A percentile compares a stretch with the other conserved stretches of the same genome.
These are phyloP conservation scores for Platyura marginata DNA, from an alignment of 1,140 invertebrate genomes.

Conservation along the genomic window DNA sequence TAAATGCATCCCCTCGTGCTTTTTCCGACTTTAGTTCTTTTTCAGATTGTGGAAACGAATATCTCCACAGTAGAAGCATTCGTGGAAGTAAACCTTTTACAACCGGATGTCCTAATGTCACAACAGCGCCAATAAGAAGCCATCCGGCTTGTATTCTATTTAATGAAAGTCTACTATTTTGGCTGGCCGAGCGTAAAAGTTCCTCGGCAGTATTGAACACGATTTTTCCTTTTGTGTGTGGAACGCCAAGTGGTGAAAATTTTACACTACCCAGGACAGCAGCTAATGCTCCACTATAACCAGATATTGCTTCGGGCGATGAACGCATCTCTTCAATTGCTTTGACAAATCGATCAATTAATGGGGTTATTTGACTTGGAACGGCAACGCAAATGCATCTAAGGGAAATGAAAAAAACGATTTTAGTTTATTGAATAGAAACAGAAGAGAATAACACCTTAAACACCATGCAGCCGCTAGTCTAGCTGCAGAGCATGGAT, in stretches of 20 bases:
- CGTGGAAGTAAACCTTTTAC: conserved; percentile 75
- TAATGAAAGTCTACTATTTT: conserved; percentile 86
- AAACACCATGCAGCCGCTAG: conserved; percentile 90
- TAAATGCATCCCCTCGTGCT: conserved; percentile 91
- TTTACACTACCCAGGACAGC: conserved; percentile 83
- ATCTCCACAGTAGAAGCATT: conserved; percentile 91
- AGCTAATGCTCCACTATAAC: conserved; percentile 85
- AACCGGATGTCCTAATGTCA: conserved; percentile 82
- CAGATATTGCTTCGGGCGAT: conserved; percentile 83
- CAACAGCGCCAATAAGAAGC: conserved; percentile 90
- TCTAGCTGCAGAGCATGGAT: conserved; percentile 81
- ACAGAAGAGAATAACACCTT: conserved; percentile 7
- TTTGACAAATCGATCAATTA: conserved; percentile 77
- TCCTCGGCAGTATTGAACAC: conserved; percentile 97
- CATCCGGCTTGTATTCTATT: conserved; percentile 93
- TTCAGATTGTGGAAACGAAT: conserved; percentile 88
- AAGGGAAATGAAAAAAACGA: too few relatives aligned
- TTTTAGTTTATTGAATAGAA: background rate
- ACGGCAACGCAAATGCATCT: conserved; percentile 81
- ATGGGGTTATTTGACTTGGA: conserved; percentile 80
- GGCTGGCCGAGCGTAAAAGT: conserved; percentile 85
- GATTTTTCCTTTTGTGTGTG: conserved; percentile 89
- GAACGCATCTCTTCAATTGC: conserved; percentile 74
- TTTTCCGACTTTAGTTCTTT: conserved; percentile 97
- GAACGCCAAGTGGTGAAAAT: conserved; percentile 83